phyloP scores from a whole-genome alignment of 2,113 vertebrate genomes.

The Notarius lentiginosus region DNA sequence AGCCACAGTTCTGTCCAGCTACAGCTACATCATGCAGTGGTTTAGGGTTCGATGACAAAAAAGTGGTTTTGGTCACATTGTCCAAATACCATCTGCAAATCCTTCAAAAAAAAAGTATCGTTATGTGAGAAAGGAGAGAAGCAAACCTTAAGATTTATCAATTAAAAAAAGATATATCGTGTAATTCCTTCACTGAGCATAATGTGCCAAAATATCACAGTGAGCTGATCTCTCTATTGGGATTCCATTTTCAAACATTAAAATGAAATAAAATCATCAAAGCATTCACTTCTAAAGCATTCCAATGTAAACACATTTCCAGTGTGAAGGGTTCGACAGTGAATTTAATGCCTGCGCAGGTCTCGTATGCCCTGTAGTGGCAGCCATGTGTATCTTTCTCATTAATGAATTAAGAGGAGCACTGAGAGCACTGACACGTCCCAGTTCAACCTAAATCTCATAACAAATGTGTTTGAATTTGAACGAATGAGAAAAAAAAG shows the following conservation, averaged over 20 bases:
- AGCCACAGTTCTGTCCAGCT: not conserved
- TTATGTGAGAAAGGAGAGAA: not conserved
- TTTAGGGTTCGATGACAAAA: not conserved
- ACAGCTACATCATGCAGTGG: not conserved
- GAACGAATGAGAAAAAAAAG: not conserved
- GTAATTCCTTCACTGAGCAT: not conserved
- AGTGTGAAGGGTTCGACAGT: not conserved
- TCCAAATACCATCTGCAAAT: not conserved
- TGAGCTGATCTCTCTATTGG: not conserved
- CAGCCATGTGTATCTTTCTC: slow-evolving; percentile 3
- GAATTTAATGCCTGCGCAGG: slow-evolving; percentile 14
- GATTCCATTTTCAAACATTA: slow-evolving; percentile 2
- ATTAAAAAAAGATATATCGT: not conserved
- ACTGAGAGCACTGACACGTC: not conserved
- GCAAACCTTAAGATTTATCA: not conserved
- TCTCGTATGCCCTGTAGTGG: not conserved
- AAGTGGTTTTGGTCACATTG: too few relatives aligned
- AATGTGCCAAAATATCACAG: slow-evolving; percentile 3
- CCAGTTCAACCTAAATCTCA: not conserved
- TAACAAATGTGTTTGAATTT: not conserved
- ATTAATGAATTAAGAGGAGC: not conserved
- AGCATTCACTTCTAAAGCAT: not conserved
- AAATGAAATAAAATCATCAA: slow-evolving; percentile 5
- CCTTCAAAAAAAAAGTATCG: not conserved
- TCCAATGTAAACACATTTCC: not conserved